phyloP scores from a whole-genome alignment of 2,113 vertebrate genomes.

The Pyrgilauda ruficollis region DNA sequence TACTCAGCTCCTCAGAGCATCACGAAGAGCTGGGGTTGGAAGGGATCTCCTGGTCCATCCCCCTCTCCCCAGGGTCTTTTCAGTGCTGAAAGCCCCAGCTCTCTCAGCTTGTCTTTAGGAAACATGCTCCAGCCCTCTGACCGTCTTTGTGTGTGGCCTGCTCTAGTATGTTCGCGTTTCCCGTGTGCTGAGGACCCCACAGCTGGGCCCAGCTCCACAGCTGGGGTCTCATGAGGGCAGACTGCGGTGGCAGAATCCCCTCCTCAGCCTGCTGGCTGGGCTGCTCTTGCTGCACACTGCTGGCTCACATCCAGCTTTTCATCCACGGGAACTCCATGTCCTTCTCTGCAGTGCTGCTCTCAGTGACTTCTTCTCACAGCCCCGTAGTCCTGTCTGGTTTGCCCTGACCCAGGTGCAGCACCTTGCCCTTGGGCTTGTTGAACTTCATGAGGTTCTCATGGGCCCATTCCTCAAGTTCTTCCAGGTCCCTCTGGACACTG shows the following conservation, averaged over 20 bases:
- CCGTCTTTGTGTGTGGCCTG: neutral
- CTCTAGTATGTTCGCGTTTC: rapidly evolving
- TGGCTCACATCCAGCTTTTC: neutral
- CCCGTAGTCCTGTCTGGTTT: neutral
- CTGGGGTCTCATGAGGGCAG: neutral
- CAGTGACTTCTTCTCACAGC: neutral
- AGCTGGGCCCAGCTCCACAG: neutral
- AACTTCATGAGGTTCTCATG: neutral
- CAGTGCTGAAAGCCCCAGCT: neutral
- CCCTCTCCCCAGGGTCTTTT: neutral
- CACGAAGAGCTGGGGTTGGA: neutral
- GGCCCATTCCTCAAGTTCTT: neutral
- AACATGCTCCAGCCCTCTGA: neutral
- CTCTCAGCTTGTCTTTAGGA: neutral
- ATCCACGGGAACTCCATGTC: neutral
- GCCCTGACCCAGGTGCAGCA: neutral
- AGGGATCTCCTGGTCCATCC: neutral
- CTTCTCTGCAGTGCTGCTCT: neutral
- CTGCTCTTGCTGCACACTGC: neutral
- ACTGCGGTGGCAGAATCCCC: neutral
- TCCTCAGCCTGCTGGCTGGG: rapidly evolving
- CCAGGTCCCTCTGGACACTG: neutral
- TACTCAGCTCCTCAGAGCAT: neutral
- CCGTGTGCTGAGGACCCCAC: neutral
- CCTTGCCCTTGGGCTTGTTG: neutral